Base-by-base conservation (phyloP, 2,113 vertebrate species). In the Oreotrochilus melanogaster region DNA sequence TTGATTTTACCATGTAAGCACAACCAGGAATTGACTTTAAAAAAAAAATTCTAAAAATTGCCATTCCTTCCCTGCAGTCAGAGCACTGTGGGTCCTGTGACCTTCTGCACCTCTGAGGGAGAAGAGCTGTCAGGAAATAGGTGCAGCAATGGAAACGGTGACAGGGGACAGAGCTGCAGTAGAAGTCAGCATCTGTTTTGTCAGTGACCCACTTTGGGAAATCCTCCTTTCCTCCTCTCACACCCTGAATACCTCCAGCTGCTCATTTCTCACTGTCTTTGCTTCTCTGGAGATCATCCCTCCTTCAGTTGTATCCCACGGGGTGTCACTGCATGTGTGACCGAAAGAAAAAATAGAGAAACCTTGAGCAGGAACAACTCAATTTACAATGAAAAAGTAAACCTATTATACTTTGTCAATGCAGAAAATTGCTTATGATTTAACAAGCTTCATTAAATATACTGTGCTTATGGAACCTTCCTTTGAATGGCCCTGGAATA, bases 401-500 rank as follows among this genome's bases (percentile, higher is more conserved):
- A 92, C 47, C 86, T 58, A 24, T 88, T 90, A 37, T 58, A 78
- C 18, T 83, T 80, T 8, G 25, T 86, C 75, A 92, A 14, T 80
- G 86, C 88, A 86, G 88, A 91, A 93, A 92, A 88, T 67, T 58
- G 33, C 47, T 78, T 83, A 48, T 84, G 67, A 48, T 84, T 96
- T 95, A 86, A 89, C 60, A 90, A 86, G 75, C 79, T 80, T 93
- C 79, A 58, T 86, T 86, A 93, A 83, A 23, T 75, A 66, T 51
- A 35, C 30, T 42, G 61, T 51, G 15, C 74, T 79, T 78, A 31
- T n/a, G 53, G 81, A 85, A 64, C 64, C 45, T 93, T 62, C 65
- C 72, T 88, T 72, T 90, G 64, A 95, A 86, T 84, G 88, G 43
- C 57, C 71, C 88, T 88, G 72, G 88, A 92, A 93, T 93, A 84